Percentiles rank a stretch among this genome's conserved stretches.
phyloP scores from a whole-genome alignment of 2,113 vertebrate species.

The Prionailurus bengalensis region DNA sequence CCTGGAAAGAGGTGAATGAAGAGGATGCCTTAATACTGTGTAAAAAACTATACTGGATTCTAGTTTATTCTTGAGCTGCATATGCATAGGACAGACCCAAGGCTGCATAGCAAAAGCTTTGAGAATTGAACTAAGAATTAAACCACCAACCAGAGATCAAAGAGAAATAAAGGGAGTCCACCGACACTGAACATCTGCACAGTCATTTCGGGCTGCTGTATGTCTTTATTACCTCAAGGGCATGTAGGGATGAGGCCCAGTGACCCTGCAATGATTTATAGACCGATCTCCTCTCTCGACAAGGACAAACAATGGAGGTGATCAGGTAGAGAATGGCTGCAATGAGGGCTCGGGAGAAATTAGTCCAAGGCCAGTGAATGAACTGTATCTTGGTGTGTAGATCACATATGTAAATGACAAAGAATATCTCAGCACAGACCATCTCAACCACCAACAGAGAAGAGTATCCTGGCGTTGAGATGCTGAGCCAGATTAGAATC shows the following conservation, averaged over 20 bases:
- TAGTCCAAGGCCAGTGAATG: constrained; percentile 80
- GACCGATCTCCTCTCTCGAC: neutral
- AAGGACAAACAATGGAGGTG: constrained; percentile 71
- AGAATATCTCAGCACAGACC: constrained; percentile 65
- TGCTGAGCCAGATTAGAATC: constrained; percentile 72
- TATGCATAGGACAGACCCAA: neutral
- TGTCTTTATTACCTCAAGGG: constrained; percentile 64
- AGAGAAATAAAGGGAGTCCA: constrained; percentile 27
- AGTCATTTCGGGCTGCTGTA: constrained; percentile 64
- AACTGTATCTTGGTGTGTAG: constrained; percentile 57
- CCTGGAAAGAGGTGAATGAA: neutral
- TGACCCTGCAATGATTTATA: constrained; percentile 28
- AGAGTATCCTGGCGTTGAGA: neutral
- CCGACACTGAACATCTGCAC: neutral
- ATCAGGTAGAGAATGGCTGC: constrained; percentile 71
- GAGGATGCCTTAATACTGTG: neutral
- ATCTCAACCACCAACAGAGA: constrained; percentile 33
- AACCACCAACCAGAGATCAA: neutral
- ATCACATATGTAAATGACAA: constrained; percentile 63
- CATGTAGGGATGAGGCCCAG: constrained; percentile 63
- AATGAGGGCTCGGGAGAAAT: constrained; percentile 72
- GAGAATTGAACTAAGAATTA: neutral
- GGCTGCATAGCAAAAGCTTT: neutral
- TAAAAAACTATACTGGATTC: neutral
- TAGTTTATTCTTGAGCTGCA: neutral